A percentile compares a stretch with the other conserved stretches of the same genome.
Evolutionary conservation across 2,113 vertebrate genomes (phyloP).

Genomic region (Charina bottae): DNA sequence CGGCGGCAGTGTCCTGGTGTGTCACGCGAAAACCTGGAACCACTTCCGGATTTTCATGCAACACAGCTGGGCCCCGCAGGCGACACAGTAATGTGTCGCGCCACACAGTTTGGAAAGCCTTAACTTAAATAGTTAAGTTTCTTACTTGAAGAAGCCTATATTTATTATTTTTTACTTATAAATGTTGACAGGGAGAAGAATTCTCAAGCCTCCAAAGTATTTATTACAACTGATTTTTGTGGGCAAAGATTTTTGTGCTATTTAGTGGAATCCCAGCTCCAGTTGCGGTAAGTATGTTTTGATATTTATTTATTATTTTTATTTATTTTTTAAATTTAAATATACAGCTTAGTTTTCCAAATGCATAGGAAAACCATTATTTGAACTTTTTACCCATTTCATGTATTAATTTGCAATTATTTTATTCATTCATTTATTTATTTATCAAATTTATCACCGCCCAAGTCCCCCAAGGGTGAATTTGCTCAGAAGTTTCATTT

Average conservation of each 20-base stretch:
- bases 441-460: no score
- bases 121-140: neutral
- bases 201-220: constrained; percentile 93
- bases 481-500: neutral
- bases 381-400: neutral
- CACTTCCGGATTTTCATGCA: no score
- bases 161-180: neutral
- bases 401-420: neutral
- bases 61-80: no score
- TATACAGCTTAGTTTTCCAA: neutral
- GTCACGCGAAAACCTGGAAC: no score
- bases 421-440: no score
- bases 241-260: constrained; percentile 94
- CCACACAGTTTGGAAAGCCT: no score
- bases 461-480: no score
- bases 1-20: no score
- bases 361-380: neutral
- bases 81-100: no score
- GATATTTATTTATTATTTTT: neutral
- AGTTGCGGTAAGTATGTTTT: constrained; percentile 82
- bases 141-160: neutral
- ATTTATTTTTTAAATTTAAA: neutral
- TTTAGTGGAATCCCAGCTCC: constrained; percentile 92
- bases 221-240: constrained; percentile 92
- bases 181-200: constrained; percentile 85